phyloP scores from a whole-genome alignment of 2,113 vertebrate genomes.

The Anguilla rostrata region DNA sequence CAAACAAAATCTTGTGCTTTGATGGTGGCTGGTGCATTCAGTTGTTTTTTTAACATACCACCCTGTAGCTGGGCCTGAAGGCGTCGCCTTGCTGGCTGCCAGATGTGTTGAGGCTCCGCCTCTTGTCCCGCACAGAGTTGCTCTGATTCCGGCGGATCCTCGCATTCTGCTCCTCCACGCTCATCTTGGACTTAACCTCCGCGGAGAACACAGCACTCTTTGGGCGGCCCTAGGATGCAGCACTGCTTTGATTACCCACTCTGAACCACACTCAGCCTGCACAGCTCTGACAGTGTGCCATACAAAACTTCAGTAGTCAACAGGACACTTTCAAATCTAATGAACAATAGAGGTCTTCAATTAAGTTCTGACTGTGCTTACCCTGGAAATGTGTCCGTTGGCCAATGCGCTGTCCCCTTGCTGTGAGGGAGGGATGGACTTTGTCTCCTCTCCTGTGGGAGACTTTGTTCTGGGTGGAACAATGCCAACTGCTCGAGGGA shows the following conservation, averaged over 20 bases:
- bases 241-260: neutral
- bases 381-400: conserved; percentile 78
- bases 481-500: conserved; percentile 79
- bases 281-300: no score
- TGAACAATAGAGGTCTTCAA: no score
- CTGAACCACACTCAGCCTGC: neutral
- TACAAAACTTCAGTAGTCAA: no score
- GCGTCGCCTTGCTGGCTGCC: conserved; percentile 66
- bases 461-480: conserved; percentile 91
- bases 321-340: no score
- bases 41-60: conserved; percentile 67
- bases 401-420: conserved; percentile 60
- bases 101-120: conserved; percentile 86
- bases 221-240: conserved; percentile 77
- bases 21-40: neutral
- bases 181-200: conserved; percentile 91
- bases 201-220: conserved; percentile 83
- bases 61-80: conserved; percentile 77
- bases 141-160: conserved; percentile 89
- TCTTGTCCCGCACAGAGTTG: conserved; percentile 86
- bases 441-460: conserved; percentile 69
- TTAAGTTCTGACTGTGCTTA: conserved; percentile 40
- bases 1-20: neutral
- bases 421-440: conserved; percentile 43
- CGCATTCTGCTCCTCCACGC: conserved; percentile 89